These are phyloP conservation scores for Amorpha juglandis DNA, from an alignment of 2,888 invertebrate genomes.

Conservation along the genomic window DNA sequence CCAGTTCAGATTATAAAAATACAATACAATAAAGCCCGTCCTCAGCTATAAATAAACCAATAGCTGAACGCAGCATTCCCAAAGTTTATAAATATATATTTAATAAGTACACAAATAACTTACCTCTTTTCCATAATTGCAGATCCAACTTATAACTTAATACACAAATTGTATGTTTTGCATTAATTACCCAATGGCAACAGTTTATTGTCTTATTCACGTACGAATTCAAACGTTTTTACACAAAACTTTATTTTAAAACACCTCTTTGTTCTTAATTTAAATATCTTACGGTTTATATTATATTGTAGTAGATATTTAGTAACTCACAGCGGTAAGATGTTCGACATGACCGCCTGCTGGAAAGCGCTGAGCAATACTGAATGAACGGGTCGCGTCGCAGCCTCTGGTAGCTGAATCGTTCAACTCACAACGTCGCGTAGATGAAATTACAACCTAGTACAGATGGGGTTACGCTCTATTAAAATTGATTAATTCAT, in stretches of 20 bases:
- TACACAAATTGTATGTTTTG: neutral
- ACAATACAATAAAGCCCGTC: neutral
- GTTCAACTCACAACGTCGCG: neutral
- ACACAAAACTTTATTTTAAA: neutral
- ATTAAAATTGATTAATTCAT: too few species aligned
- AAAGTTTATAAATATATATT: neutral
- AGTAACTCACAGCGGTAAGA: neutral
- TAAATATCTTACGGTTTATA: neutral
- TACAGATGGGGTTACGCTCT: neutral
- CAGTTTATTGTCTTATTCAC: neutral
- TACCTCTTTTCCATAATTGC: slow-evolving; percentile 10
- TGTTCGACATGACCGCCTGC: slow-evolving; percentile 64
- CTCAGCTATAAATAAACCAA: too few species aligned
- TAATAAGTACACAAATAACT: too few species aligned
- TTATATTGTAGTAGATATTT: neutral
- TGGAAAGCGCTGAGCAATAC: slow-evolving; percentile 42
- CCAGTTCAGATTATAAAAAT: neutral
- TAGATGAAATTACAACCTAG: slow-evolving; percentile 10
- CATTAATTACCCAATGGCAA: neutral
- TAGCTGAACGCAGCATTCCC: neutral
- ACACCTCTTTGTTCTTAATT: neutral
- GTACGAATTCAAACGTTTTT: neutral
- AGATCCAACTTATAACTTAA: neutral
- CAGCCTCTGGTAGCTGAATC: slow-evolving; percentile 23
- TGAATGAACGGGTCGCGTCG: slow-evolving; percentile 22